phyloP scores from a whole-genome alignment of 2,113 vertebrate species.

The Mesoclemmys tuberculata region DNA sequence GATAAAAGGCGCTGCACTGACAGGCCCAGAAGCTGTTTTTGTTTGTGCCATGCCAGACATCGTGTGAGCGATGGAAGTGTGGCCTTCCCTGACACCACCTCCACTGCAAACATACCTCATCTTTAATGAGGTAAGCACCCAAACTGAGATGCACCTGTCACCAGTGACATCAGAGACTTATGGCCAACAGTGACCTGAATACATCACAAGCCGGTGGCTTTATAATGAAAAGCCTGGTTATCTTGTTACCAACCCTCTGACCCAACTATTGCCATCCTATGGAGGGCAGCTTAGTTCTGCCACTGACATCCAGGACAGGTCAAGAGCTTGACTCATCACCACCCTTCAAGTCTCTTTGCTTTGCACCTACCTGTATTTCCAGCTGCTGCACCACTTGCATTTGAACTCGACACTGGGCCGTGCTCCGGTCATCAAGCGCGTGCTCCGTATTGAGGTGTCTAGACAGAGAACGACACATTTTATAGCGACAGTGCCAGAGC shows the following conservation, averaged over 20 bases:
- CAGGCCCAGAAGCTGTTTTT: too few relatives aligned
- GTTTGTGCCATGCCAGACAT: too few relatives aligned
- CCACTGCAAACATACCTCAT: too few relatives aligned
- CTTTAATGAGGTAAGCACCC: too few relatives aligned
- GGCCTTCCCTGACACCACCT: too few relatives aligned
- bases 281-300: neutral
- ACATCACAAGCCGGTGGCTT: too few relatives aligned
- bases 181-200: too few relatives aligned
- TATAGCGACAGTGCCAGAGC: neutral
- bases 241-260: accelerated
- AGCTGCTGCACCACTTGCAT: slow-evolving; percentile 99
- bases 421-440: slow-evolving; percentile 98
- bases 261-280: accelerated
- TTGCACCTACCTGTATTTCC: slow-evolving; percentile 93
- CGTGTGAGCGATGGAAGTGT: too few relatives aligned
- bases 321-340: accelerated
- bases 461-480: neutral
- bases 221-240: neutral
- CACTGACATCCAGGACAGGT: accelerated
- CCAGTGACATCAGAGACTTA: too few relatives aligned
- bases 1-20: too few relatives aligned
- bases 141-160: too few relatives aligned
- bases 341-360: accelerated
- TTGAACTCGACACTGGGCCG: slow-evolving; percentile 98
- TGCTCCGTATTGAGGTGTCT: slow-evolving; percentile 99